Base-by-base conservation (phyloP, 1,140 invertebrate species). In the Nephotettix cincticeps region DNA sequence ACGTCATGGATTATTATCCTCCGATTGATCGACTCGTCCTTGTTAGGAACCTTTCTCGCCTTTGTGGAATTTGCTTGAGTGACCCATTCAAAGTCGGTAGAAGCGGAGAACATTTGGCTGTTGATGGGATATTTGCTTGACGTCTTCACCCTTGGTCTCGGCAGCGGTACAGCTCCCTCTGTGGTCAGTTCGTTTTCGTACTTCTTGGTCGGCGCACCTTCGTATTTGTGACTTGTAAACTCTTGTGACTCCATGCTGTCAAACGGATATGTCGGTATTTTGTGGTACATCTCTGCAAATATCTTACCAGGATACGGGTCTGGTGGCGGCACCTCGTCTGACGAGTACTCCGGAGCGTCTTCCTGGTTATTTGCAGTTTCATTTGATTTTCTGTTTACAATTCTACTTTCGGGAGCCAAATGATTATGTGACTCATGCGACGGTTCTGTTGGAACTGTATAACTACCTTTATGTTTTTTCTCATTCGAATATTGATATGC, bases 221-320 rank as follows among this genome's bases (percentile, higher is more conserved):
- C n/a, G 25, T 61, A 61, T 19, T n/a, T n/a, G 47, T 23, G 47
- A 36, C 32, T 36, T 14, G 4, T 14, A 4, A 36, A 4, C 27
- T 61, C 56, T 27, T 29, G 56, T 3, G 56, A 61, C n/a, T 61
- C 56, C 9, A 29, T 6, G n/a, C 56, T 61, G 6, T 61, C 56
- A 11, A 61, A 27, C 9, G 56, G 56, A 23, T 61, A 61, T 23
- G 13, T 61, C 6, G 56, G 56, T 13, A 61, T 61, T 14, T 13
- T 61, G 21, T 29, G 21, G 25, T 61, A 61, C 56, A 61, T 61
- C 27, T 61, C 56, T 2, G 21, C 56, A 61, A 61, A 61, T 25
- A 61, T 61, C 25, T 61, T 61, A 4, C 56, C 23, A 1, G 56
- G 56, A 61, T 61, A 61, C 9, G 23, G 14, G 25, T 23, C 23